Conservation (phyloP, 1,140 invertebrate species). For the Zaprionus nigranus region DNA sequence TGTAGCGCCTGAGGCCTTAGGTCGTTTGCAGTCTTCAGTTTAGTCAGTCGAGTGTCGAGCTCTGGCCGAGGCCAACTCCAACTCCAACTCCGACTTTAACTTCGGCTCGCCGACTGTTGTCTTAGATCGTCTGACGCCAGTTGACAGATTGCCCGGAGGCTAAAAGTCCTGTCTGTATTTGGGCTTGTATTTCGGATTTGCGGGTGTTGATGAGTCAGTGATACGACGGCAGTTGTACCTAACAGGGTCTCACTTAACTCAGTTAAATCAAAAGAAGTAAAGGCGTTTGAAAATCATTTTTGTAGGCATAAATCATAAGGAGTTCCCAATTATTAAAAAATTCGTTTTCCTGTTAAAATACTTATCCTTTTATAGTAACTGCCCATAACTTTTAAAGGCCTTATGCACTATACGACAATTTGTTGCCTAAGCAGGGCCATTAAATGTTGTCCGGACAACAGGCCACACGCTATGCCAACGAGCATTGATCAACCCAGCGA, state of each 20-base stretch:
- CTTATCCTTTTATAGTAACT: not conserved
- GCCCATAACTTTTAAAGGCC: not conserved
- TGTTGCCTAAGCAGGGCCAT: slow-evolving; percentile 56
- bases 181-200: slow-evolving; percentile 54
- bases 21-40: slow-evolving; percentile 43
- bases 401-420: slow-evolving; percentile 52
- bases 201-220: slow-evolving; percentile 71
- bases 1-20: slow-evolving; percentile 55
- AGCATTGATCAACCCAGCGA: slow-evolving; percentile 74
- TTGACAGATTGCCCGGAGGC: slow-evolving; percentile 78
- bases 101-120: slow-evolving; percentile 43
- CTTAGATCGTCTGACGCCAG: slow-evolving; percentile 80
- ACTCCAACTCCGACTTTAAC: not conserved
- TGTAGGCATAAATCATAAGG: not conserved
- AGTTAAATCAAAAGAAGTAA: too few relatives aligned
- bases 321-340: not conserved
- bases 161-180: slow-evolving; percentile 68
- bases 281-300: too few relatives aligned
- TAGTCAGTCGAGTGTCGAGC: slow-evolving; percentile 49
- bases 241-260: not conserved
- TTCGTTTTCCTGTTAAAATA: not conserved
- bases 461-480: slow-evolving; percentile 77
- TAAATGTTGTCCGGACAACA: slow-evolving; percentile 31
- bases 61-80: slow-evolving; percentile 29
- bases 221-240: slow-evolving; percentile 31